phyloP scores from a whole-genome alignment of 2,888 invertebrate species.

The Caenorhabditis macrosperma region DNA sequence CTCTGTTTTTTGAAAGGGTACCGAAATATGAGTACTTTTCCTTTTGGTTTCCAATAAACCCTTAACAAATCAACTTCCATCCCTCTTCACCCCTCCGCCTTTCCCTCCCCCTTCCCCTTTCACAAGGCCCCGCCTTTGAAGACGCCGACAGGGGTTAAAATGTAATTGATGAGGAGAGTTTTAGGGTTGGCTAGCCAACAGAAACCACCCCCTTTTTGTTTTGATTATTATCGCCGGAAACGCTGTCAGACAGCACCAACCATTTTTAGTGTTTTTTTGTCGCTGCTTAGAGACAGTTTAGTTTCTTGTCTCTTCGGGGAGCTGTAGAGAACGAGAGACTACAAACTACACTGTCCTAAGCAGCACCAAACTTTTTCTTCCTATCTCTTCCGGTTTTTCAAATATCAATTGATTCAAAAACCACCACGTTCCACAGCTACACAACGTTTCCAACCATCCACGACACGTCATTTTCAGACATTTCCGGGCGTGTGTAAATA shows the following conservation, averaged over 20 bases:
- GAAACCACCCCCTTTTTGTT: no score
- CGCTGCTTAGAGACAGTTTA: no score
- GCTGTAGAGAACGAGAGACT: no score
- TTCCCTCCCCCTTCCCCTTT: background rate
- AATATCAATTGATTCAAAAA: background rate
- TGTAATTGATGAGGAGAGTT: slow-evolving; percentile 14
- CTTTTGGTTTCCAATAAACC: slow-evolving; percentile 1
- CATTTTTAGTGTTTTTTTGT: no score
- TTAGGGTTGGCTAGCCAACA: no score
- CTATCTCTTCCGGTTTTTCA: background rate
- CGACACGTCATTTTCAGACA: background rate
- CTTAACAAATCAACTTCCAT: background rate
- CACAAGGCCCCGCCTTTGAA: slow-evolving; percentile 5
- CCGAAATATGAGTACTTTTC: background rate
- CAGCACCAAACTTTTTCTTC: no score
- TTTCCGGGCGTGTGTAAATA: no score
- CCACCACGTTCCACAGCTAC: background rate
- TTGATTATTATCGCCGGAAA: no score
- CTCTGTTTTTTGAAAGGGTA: background rate
- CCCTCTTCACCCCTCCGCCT: background rate
- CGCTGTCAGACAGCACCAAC: no score
- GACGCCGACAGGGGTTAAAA: slow-evolving; percentile 18
- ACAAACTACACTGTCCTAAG: no score
- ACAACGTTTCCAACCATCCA: background rate
- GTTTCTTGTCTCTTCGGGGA: no score